Evolutionary conservation across 2,888 invertebrate species (phyloP), one percentile per base, ranked within the genome.

Genomic region (Seira sanloemensis): DNA sequence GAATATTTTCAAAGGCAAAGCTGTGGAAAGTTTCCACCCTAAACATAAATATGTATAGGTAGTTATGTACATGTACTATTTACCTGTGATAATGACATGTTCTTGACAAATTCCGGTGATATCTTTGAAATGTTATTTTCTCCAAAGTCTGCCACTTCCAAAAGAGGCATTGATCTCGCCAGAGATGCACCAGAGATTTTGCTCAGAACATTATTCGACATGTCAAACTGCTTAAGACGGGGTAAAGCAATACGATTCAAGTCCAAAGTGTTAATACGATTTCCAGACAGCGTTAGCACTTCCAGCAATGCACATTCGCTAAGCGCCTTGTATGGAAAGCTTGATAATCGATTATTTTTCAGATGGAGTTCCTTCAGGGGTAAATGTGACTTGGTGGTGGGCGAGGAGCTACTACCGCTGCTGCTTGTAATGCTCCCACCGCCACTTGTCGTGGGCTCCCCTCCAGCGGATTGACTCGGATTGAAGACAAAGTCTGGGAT

Each of bases 251-350:
- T 94, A 68, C 97, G 92, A 90, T 95, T 94, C 90, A 95, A 94
- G 90, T 97, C 96, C 54, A 97, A 92, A 67, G 93, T 94, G 23
- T 93, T 93, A 54, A 91, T 90, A 19, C 90, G 88, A 82, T 91
- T 91, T 50, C 89, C 89, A 2, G 90, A 90, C 24, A 91, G 81
- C 87, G 96, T 92, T 87, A 93, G 87, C 26, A 93, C 93, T 91
- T 96, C 96, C 89, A 97, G 91, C 1, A 95, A 94, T 46, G 95
- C 94, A 65, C 95, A 93, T 90, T 96, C 96, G 86, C 94, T 93
- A 16, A 97, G 92, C 0, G 95, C 95, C 23, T 95, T 94, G 91
- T 96, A 96, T 0, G 97, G 97, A 89, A 96, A 93, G 78, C 95
- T 95, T 27, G 93, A 92, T 81, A 97, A 94, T 85, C 93, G 92